phyloP scores from a whole-genome alignment of 2,113 vertebrate genomes.

The Tachuris rubrigastra region DNA sequence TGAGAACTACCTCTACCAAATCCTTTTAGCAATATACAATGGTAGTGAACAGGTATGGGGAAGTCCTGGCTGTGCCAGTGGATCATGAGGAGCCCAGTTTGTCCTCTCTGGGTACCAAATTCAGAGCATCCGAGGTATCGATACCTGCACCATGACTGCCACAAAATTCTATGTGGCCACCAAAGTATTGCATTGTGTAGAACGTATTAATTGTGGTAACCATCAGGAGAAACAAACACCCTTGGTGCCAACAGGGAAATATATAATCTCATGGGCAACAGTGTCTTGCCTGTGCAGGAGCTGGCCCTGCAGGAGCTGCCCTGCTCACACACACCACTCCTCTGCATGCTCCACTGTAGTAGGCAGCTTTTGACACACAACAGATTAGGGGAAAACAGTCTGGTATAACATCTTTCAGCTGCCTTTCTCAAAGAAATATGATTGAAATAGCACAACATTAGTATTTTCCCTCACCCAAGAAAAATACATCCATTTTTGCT shows the following conservation, averaged over 20 bases:
- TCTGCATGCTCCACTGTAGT: accelerated
- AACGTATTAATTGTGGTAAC: background rate
- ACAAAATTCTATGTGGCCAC: background rate
- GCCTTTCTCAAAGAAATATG: background rate
- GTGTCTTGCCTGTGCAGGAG: accelerated
- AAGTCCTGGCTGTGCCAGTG: background rate
- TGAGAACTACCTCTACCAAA: background rate
- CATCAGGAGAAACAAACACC: background rate
- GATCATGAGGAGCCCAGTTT: background rate
- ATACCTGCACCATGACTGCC: accelerated
- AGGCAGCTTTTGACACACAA: accelerated
- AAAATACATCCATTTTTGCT: background rate
- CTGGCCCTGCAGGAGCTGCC: background rate
- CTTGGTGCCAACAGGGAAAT: accelerated
- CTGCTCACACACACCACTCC: accelerated
- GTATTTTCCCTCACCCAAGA: background rate
- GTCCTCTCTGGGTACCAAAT: background rate
- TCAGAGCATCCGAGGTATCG: background rate
- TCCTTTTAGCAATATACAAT: background rate
- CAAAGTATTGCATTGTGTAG: background rate
- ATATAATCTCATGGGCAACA: accelerated
- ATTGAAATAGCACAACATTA: background rate
- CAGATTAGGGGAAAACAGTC: background rate
- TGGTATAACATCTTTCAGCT: background rate
- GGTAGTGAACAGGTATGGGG: background rate